phyloP scores from a whole-genome alignment of 2,888 invertebrate genomes.

The Protophormia terraenovae region DNA sequence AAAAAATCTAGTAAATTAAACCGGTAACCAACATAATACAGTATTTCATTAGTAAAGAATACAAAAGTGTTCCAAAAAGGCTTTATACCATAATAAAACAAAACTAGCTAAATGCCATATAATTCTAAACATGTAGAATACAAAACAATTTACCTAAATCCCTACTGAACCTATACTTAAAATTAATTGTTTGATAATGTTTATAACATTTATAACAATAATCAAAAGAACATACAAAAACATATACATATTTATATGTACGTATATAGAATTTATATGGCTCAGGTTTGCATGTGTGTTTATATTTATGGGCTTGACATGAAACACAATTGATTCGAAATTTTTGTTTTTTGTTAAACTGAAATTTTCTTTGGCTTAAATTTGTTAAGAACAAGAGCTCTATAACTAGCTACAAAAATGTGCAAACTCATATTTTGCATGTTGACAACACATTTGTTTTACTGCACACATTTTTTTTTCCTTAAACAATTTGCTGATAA shows the following conservation, averaged over 20 bases:
- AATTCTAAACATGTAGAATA: conserved; percentile 42
- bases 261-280: no score
- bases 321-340: conserved; percentile 21
- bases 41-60: background rate
- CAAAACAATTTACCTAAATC: conserved; percentile 63
- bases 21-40: background rate
- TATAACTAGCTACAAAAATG: conserved; percentile 35
- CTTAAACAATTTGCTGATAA: background rate
- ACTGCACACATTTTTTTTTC: background rate
- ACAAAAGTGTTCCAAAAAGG: background rate
- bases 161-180: conserved; percentile 63
- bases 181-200: conserved; percentile 65
- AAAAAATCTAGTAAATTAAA: no score
- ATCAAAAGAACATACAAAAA: background rate
- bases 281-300: background rate
- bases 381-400: background rate
- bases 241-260: background rate
- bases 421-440: conserved; percentile 69
- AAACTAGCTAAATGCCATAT: conserved; percentile 38
- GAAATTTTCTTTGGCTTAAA: background rate
- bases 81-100: background rate
- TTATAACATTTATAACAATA: conserved; percentile 55
- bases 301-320: background rate
- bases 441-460: conserved; percentile 62
- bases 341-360: background rate